Evolutionary conservation across 2,797 vertebrate species (phyloP).

Genomic region (Protonibea diacanthus): DNA sequence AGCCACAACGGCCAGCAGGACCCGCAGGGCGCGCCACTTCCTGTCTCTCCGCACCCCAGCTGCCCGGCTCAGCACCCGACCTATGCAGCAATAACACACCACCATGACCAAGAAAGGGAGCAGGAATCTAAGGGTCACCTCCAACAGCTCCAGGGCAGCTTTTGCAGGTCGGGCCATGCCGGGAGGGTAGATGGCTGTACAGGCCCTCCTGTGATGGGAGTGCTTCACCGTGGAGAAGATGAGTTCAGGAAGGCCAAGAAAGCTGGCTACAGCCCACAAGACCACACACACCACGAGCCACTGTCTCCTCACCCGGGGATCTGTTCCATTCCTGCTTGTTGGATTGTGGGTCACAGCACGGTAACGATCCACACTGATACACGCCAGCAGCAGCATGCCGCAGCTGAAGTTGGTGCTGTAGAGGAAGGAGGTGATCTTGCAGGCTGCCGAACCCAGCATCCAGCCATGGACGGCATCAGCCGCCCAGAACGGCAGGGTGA

Average conservation of each 20-base stretch:
- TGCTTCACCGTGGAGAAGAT: conserved; percentile 88
- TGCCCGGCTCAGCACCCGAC: conserved; percentile 81
- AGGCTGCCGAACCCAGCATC: conserved; percentile 87
- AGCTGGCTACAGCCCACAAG: conserved; percentile 87
- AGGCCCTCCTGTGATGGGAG: conserved; percentile 78
- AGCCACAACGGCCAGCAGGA: conserved; percentile 91
- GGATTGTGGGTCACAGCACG: conserved; percentile 75
- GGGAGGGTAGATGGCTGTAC: conserved; percentile 85
- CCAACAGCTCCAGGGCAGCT: conserved; percentile 89
- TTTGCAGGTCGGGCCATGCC: conserved; percentile 84
- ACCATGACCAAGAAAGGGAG: conserved; percentile 92
- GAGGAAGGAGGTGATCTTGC: conserved; percentile 90
- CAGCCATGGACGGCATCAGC: conserved; percentile 92
- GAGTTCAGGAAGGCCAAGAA: conserved; percentile 91
- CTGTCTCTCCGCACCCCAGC: conserved; percentile 76
- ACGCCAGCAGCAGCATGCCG: conserved; percentile 94
- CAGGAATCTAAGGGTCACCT: conserved; percentile 90
- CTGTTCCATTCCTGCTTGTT: conserved; percentile 32
- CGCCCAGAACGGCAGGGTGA: conserved; percentile 95
- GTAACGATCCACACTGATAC: conserved; percentile 93
- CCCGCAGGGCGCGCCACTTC: conserved; percentile 87
- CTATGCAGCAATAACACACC: conserved; percentile 88
- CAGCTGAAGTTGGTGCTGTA: conserved; percentile 96
- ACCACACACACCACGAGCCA: conserved; percentile 74
- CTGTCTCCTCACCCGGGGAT: conserved; percentile 51